A percentile compares a stretch with the other conserved stretches of the same genome.
Conservation (phyloP, 2,113 vertebrate species). For the Seriola aureovittata region DNA sequence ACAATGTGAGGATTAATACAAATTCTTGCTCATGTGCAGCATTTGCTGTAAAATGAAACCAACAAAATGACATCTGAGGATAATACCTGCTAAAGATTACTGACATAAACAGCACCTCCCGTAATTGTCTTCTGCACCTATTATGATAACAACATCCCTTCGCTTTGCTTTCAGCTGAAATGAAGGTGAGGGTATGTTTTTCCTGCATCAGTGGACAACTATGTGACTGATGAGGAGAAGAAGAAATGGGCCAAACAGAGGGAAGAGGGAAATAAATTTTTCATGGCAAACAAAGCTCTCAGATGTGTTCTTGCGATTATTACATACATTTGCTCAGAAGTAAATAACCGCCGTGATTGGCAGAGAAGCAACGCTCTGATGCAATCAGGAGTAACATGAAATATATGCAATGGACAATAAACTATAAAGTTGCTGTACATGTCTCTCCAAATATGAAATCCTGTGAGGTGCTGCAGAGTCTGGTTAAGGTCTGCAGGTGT, state of each 20-base stretch:
- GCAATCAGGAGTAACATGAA: constrained; percentile 49
- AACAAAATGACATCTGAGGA: not conserved
- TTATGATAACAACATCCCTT: not conserved
- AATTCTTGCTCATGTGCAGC: not conserved
- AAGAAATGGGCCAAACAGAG: not conserved
- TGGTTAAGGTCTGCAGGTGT: not conserved
- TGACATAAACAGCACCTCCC: not conserved
- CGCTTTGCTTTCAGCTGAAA: not conserved
- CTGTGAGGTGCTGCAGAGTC: not conserved
- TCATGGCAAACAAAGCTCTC: not conserved
- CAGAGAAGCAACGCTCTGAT: constrained; percentile 21
- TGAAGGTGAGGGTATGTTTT: fast-evolving
- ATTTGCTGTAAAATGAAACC: not conserved
- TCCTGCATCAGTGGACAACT: not conserved
- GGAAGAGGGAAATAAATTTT: not conserved
- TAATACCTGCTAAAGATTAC: not conserved
- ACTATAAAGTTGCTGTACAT: constrained; percentile 7
- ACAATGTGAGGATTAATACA: not conserved
- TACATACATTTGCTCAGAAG: constrained; percentile 24
- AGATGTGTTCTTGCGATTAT: constrained; percentile 15
- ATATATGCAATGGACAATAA: constrained; percentile 20
- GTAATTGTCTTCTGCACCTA: fast-evolving
- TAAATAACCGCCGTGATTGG: constrained; percentile 24
- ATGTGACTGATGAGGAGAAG: not conserved
- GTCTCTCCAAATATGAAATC: constrained; percentile 9